phyloP scores from a whole-genome alignment of 1,140 invertebrate genomes.

The Drosophila subobscura region DNA sequence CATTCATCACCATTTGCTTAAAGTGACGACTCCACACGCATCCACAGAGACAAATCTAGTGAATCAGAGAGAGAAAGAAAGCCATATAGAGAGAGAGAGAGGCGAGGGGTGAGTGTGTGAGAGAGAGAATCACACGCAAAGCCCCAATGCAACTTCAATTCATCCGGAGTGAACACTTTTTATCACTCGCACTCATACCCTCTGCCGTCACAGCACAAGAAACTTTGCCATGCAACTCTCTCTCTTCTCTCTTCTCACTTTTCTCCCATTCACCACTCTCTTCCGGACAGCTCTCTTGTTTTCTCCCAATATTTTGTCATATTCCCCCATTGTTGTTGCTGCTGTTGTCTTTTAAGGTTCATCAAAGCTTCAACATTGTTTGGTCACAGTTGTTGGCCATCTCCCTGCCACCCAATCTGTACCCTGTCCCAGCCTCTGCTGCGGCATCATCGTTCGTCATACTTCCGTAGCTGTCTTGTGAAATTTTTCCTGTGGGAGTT shows the following conservation, averaged over 20 bases:
- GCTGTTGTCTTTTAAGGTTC: slow-evolving; percentile 75
- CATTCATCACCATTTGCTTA: slow-evolving; percentile 80
- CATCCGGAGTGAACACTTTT: slow-evolving; percentile 78
- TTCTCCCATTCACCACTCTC: background rate
- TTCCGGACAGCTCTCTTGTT: too few relatives aligned
- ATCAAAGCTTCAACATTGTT: slow-evolving; percentile 82
- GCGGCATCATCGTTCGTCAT: slow-evolving; percentile 55
- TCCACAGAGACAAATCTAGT: slow-evolving; percentile 19
- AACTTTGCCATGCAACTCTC: slow-evolving; percentile 49
- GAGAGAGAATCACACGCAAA: slow-evolving; percentile 24
- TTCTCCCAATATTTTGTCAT: slow-evolving; percentile 67
- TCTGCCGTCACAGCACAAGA: slow-evolving; percentile 45
- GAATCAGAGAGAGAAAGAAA: slow-evolving; percentile 3
- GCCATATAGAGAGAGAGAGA: slow-evolving; percentile 7
- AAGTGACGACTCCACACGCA: slow-evolving; percentile 67
- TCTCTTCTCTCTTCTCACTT: slow-evolving; percentile 1
- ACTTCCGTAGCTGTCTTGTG: slow-evolving; percentile 78
- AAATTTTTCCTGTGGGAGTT: slow-evolving; percentile 80
- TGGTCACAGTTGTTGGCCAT: slow-evolving; percentile 77
- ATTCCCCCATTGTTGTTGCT: slow-evolving; percentile 53
- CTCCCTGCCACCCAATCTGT: background rate
- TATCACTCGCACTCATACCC: slow-evolving; percentile 76
- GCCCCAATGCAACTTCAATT: slow-evolving; percentile 65
- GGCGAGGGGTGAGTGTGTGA: background rate
- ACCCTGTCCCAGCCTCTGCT: background rate